Conservation (phyloP, 2,113 vertebrate species). For the Lanius ludovicianus region DNA sequence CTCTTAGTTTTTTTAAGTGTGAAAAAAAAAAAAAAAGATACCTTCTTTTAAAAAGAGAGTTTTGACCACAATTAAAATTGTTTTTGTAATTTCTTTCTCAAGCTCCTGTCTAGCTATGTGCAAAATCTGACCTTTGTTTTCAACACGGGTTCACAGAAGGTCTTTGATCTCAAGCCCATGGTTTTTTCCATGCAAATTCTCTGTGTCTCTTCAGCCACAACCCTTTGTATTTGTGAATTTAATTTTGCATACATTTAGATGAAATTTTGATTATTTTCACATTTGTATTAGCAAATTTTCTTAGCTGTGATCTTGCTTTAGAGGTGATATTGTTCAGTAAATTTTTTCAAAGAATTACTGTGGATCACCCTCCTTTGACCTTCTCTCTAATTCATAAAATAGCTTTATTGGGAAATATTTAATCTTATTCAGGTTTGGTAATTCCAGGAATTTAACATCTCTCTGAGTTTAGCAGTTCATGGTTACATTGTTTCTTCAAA, state of each 20-base stretch:
- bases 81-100: neutral
- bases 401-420: neutral
- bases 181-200: neutral
- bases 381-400: neutral
- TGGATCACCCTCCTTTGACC: neutral
- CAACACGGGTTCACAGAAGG: neutral
- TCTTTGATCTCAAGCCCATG: neutral
- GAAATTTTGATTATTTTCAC: neutral
- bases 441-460: neutral
- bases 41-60: neutral
- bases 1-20: neutral
- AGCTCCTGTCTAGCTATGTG: neutral
- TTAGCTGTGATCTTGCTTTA: neutral
- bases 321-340: neutral
- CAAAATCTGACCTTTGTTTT: neutral
- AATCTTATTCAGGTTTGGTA: neutral
- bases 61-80: neutral
- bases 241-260: neutral
- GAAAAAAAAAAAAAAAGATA: neutral
- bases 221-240: neutral
- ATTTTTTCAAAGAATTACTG: neutral
- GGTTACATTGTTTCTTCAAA: neutral
- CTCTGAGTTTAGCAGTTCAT: neutral
- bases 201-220: neutral
- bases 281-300: neutral